Conservation (phyloP, 1,140 invertebrate genomes). For the Cherax quadricarinatus region DNA sequence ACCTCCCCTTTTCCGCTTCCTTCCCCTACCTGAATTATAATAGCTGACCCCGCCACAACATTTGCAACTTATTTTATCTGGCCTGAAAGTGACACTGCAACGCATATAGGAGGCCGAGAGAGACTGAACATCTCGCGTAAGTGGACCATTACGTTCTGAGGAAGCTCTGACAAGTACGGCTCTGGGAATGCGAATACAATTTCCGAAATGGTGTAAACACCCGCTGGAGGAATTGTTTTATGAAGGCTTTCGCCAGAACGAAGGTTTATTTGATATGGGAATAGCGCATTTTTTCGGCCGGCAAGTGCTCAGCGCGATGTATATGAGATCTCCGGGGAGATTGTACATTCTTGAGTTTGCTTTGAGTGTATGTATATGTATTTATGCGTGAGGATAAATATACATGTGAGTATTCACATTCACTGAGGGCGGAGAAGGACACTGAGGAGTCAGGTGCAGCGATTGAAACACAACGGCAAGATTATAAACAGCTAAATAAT, state of each 20-base stretch:
- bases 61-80: slow-evolving; percentile 63
- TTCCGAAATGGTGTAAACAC: slow-evolving; percentile 70
- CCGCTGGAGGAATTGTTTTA: slow-evolving; percentile 67
- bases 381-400: background rate
- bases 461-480: too few species aligned
- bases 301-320: slow-evolving; percentile 37
- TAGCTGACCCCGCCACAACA: slow-evolving; percentile 56
- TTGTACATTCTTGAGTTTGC: slow-evolving; percentile 6
- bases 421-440: too few species aligned
- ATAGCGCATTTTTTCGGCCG: slow-evolving; percentile 54
- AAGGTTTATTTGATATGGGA: slow-evolving; percentile 69
- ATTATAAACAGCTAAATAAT: too few species aligned
- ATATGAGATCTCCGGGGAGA: slow-evolving; percentile 42
- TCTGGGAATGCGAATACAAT: slow-evolving; percentile 66
- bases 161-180: slow-evolving; percentile 64
- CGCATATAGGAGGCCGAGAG: slow-evolving; percentile 66
- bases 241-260: slow-evolving; percentile 60
- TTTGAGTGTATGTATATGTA: slow-evolving; percentile 9
- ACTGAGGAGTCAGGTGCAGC: too few species aligned
- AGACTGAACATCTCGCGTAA: slow-evolving; percentile 63
- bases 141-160: slow-evolving; percentile 67
- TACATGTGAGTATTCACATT: too few species aligned
- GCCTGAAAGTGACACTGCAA: slow-evolving; percentile 66
- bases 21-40: slow-evolving; percentile 43
- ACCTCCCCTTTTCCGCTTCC: background rate